A percentile compares a stretch with the other conserved stretches of the same genome.
These are phyloP conservation scores for Dascillus cervinus DNA, from an alignment of 2,888 invertebrate genomes.

Conservation along the genomic window DNA sequence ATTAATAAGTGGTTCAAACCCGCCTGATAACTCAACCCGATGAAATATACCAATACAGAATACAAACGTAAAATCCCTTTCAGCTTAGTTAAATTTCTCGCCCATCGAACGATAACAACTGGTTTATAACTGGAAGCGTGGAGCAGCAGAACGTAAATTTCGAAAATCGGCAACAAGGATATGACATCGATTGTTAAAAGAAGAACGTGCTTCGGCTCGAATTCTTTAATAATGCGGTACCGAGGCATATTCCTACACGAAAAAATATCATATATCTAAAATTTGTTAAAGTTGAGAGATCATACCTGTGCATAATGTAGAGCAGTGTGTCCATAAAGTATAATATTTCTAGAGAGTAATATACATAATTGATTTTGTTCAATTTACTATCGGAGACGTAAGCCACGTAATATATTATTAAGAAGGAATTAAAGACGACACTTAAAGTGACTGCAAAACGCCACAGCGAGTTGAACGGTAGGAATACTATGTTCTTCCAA, in stretches of 20 bases:
- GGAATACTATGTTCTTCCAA: conserved; percentile 17
- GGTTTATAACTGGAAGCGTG: conserved; percentile 6
- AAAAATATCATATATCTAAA: too few relatives aligned
- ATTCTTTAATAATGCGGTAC: conserved; percentile 8
- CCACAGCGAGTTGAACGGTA: conserved; percentile 15
- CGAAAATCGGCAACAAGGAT: conserved; percentile 15
- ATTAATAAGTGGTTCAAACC: conserved; percentile 10
- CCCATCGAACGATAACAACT: conserved; percentile 2
- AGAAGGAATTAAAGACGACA: conserved; percentile 9
- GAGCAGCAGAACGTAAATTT: conserved; percentile 11
- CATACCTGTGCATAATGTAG: conserved; percentile 12
- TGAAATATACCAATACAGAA: conserved; percentile 9
- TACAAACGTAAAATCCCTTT: conserved; percentile 6
- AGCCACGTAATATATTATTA: conserved; percentile 9
- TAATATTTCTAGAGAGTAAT: conserved; percentile 7
- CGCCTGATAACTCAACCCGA: conserved; percentile 6
- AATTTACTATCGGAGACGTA: too few relatives aligned
- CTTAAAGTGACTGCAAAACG: conserved; percentile 6
- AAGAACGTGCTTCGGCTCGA: conserved; percentile 8
- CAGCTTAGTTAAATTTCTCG: conserved; percentile 4
- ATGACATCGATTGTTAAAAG: conserved; percentile 10
- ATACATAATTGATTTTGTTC: conserved; percentile 2
- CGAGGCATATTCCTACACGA: conserved; percentile 8
- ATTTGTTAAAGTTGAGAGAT: too few relatives aligned
- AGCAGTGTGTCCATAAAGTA: conserved; percentile 12